Evolutionary conservation across 2,888 invertebrate genomes (phyloP).

Genomic region (Cryptocephalus primarius): DNA sequence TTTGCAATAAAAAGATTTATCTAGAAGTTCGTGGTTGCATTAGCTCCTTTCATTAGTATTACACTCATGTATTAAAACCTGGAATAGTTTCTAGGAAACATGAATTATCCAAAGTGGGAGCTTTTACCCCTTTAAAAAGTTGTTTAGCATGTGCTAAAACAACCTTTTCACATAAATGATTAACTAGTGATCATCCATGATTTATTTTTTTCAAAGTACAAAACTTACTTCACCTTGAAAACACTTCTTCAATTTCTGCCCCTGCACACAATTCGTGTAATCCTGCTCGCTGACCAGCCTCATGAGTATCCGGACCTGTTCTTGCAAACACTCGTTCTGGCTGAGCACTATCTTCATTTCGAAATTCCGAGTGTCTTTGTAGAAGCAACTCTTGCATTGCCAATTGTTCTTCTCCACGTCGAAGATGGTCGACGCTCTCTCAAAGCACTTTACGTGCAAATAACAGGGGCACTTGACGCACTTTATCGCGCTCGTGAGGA

Average conservation of each 20-base stretch:
- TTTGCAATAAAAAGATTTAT: too few relatives aligned
- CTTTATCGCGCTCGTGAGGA: slow-evolving; percentile 17
- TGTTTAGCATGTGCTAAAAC: too few relatives aligned
- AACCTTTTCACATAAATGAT: too few relatives aligned
- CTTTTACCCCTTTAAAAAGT: too few relatives aligned
- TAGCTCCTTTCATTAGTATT: too few relatives aligned
- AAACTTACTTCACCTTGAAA: too few relatives aligned
- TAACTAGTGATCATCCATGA: too few relatives aligned
- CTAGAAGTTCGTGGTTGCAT: too few relatives aligned
- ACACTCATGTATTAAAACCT: too few relatives aligned
- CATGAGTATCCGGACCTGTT: slow-evolving; percentile 17
- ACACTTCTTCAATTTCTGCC: slow-evolving; percentile 9
- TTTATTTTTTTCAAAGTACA: too few relatives aligned
- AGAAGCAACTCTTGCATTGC: slow-evolving; percentile 16
- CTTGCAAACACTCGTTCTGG: slow-evolving; percentile 17
- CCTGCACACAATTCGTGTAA: slow-evolving; percentile 17
- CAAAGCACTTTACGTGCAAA: slow-evolving; percentile 18
- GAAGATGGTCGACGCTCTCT: slow-evolving; percentile 16
- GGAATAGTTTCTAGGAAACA: too few relatives aligned
- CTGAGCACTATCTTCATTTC: slow-evolving; percentile 13
- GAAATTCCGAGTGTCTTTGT: slow-evolving; percentile 8
- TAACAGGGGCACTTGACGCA: slow-evolving; percentile 16
- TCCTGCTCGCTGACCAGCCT: slow-evolving; percentile 19
- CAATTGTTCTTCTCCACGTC: slow-evolving; percentile 14
- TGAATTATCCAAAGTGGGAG: too few relatives aligned